These are phyloP conservation scores for Ochotona curzoniae DNA, from an alignment of 2,113 vertebrate species.

Conservation along the genomic window DNA sequence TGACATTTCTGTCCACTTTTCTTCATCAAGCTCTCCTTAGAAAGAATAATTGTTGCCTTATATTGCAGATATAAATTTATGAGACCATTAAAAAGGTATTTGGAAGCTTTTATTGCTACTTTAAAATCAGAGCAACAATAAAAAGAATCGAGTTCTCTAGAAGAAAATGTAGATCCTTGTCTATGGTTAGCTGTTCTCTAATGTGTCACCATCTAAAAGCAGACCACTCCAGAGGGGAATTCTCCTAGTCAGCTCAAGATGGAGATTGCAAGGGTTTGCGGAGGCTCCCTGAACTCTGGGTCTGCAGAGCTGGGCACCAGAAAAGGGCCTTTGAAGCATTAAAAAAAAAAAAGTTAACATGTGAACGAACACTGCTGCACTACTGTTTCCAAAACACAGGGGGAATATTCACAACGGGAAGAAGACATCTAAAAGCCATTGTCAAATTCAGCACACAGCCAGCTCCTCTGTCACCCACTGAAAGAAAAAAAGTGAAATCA, in stretches of 20 bases:
- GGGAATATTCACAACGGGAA: conserved; percentile 76
- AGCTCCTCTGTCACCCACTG: conserved; percentile 66
- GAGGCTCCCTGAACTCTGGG: conserved; percentile 34
- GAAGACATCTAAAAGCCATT: conserved; percentile 62
- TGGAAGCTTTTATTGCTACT: conserved; percentile 67
- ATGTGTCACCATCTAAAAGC: conserved; percentile 7
- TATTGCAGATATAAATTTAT: conserved; percentile 73
- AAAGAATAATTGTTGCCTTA: conserved; percentile 51
- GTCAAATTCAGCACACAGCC: conserved; percentile 67
- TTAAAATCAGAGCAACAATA: conserved; percentile 74
- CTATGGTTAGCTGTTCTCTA: background rate
- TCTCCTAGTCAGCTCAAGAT: background rate
- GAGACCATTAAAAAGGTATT: conserved; percentile 63
- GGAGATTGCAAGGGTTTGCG: conserved; percentile 27
- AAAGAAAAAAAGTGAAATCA: conserved; percentile 70
- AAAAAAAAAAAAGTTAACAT: conserved; percentile 74
- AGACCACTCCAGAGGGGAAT: background rate
- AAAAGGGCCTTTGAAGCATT: conserved; percentile 72
- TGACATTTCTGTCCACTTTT: conserved; percentile 73
- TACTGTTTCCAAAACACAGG: conserved; percentile 79
- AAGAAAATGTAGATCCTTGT: background rate
- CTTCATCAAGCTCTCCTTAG: conserved; percentile 77
- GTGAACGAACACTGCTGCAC: conserved; percentile 52
- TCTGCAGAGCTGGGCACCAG: background rate
- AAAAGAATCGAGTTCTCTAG: background rate